These are phyloP conservation scores for Uropetala carovei DNA, from an alignment of 2,888 invertebrate genomes.

Conservation along the genomic window DNA sequence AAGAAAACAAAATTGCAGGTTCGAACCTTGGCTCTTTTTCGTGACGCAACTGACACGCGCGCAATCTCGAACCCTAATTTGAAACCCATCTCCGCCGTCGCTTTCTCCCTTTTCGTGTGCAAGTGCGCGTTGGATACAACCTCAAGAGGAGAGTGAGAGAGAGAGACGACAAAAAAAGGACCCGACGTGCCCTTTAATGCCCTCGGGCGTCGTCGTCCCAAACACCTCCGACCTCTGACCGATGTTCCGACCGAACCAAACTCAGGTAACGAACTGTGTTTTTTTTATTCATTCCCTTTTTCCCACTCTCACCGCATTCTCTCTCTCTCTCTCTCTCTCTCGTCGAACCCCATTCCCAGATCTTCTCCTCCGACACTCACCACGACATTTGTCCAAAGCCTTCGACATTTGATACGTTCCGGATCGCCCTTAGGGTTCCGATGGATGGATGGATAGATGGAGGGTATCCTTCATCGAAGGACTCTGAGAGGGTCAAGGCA, in stretches of 20 bases:
- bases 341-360: not conserved
- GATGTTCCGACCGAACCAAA: not conserved
- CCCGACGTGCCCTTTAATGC: no score
- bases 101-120: no score
- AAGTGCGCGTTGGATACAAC: no score
- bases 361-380: not conserved
- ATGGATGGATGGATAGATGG: not conserved
- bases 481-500: not conserved
- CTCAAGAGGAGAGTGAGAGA: no score
- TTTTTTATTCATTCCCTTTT: not conserved
- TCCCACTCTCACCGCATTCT: not conserved
- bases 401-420: conserved; percentile 14
- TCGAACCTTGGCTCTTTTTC: no score
- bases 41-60: no score
- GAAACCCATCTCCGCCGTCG: no score
- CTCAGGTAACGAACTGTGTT: conserved; percentile 24
- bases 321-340: not conserved
- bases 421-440: conserved; percentile 7
- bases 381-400: conserved; percentile 20
- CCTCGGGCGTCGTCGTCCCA: not conserved
- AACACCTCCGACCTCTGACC: not conserved
- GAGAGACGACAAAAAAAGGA: no score
- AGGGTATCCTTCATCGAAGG: not conserved
- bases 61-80: no score
- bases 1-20: no score